Evolutionary conservation across 2,888 invertebrate species (phyloP), one percentile per base, ranked within the genome.

Genomic region (Selenia dentaria): DNA sequence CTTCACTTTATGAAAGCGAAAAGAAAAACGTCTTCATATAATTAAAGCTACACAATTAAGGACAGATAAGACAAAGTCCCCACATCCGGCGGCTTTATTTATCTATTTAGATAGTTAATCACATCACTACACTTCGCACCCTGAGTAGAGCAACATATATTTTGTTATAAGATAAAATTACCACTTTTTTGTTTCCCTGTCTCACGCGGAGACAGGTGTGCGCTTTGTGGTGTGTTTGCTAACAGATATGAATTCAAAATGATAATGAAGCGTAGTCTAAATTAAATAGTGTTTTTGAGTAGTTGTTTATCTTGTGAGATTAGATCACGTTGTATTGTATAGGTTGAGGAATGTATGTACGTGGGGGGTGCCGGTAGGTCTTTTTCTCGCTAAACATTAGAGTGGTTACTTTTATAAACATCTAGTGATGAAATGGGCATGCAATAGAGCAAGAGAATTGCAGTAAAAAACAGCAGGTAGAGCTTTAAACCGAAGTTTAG

Each of bases 191-290:
- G 28, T 39, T 34, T 35, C 28, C 11, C 22, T 24, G 22, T 44
- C 42, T 36, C 41, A 46, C 61, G 36, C 6, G 43, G 47, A 9
- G 57, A 68, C 72, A 75, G 70, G 78, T 79, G 77, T 18, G 39
- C 57, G 57, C 55, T 66, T 68, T 71, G 66, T 70, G 59, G 38
- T 37, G 37, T 75, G 67, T 76, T 74, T 74, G 64, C 47, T 36
- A 48, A 61, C 51, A 67, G 81, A 82, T 79, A 76, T 50, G 54
- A 68, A 77, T 78, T 78, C 71, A 77, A 72, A 62, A 70, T 65
- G 72, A 72, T 73, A 74, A 70, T 74, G 67, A 70, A 67, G 55
- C 61, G 54, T 67, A 54, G 57, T 49, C 57, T 59, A 70, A 62
- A 73, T 73, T 70, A 78, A 76, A 70, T 60, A 67, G 40, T 46